Conservation (phyloP, 1,140 invertebrate species). For the Galendromus occidentalis region DNA sequence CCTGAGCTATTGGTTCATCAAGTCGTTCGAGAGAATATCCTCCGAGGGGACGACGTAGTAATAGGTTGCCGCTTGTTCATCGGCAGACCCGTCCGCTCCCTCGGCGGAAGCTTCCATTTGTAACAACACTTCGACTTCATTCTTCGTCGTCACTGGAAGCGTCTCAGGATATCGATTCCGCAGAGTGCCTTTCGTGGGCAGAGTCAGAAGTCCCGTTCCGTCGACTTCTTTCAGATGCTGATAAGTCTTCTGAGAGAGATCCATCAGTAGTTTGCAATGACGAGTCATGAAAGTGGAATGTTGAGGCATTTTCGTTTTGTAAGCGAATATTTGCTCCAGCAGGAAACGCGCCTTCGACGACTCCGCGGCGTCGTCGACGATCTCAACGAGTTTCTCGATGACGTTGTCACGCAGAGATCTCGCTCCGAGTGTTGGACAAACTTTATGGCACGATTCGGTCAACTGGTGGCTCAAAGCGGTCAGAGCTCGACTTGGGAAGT, state of each 20-base stretch:
- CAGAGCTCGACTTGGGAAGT: neutral
- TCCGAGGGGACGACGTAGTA: neutral
- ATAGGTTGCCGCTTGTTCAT: neutral
- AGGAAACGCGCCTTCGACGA: neutral
- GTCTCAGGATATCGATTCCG: neutral
- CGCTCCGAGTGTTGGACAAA: neutral
- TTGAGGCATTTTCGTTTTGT: neutral
- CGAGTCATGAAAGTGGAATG: slow-evolving; percentile 1
- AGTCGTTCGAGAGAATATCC: neutral
- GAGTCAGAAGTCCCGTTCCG: neutral
- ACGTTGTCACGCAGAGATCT: neutral
- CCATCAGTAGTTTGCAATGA: neutral
- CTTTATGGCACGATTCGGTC: neutral
- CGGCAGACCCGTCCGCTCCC: neutral
- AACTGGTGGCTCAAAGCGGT: neutral
- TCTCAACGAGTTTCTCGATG: neutral
- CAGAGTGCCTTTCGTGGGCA: neutral
- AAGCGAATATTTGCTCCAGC: neutral
- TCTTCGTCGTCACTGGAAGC: neutral
- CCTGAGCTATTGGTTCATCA: neutral
- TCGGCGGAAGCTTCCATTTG: neutral
- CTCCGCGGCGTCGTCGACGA: neutral
- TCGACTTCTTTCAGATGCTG: neutral
- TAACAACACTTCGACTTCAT: neutral
- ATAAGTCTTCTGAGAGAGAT: neutral